Evolutionary conservation across 2,888 invertebrate genomes (phyloP).

Genomic region (Caenorhabditis parvicauda): DNA sequence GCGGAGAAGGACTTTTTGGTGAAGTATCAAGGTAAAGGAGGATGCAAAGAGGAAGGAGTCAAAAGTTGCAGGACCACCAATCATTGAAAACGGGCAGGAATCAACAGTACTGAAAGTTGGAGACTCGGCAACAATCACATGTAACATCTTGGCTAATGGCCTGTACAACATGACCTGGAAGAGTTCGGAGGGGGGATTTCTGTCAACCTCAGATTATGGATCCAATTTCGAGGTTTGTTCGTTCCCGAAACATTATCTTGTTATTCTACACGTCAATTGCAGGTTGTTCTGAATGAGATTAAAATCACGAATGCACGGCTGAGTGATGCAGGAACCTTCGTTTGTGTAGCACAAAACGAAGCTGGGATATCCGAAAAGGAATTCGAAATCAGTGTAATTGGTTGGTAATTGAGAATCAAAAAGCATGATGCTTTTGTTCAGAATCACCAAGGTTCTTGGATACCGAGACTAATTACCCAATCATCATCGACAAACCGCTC

Average conservation of each 20-base stretch:
- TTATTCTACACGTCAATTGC: too few species aligned
- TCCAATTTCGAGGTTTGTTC: conserved; percentile 43
- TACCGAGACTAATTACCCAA: conserved; percentile 51
- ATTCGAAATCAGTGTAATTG: conserved; percentile 69
- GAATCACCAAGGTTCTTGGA: conserved; percentile 64
- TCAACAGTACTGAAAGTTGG: conserved; percentile 57
- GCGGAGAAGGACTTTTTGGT: conserved; percentile 50
- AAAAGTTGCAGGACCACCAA: conserved; percentile 48
- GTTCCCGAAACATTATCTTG: too few species aligned
- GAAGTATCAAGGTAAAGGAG: conserved; percentile 39
- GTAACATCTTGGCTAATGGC: too few species aligned
- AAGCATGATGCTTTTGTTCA: conserved; percentile 45
- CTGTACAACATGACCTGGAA: too few species aligned
- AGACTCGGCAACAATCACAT: conserved; percentile 63
- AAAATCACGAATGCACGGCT: conserved; percentile 49
- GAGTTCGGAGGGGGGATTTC: conserved; percentile 52
- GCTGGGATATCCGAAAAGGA: conserved; percentile 68
- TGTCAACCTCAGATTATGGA: conserved; percentile 37
- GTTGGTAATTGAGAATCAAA: conserved; percentile 64
- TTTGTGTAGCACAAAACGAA: conserved; percentile 68
- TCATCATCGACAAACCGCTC: conserved; percentile 68
- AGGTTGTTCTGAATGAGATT: too few species aligned
- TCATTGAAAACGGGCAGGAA: conserved; percentile 34
- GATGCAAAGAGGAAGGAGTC: background rate
- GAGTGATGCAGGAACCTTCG: conserved; percentile 69